phyloP scores from a whole-genome alignment of 2,797 vertebrate species.

The Ctenopoma multispine region DNA sequence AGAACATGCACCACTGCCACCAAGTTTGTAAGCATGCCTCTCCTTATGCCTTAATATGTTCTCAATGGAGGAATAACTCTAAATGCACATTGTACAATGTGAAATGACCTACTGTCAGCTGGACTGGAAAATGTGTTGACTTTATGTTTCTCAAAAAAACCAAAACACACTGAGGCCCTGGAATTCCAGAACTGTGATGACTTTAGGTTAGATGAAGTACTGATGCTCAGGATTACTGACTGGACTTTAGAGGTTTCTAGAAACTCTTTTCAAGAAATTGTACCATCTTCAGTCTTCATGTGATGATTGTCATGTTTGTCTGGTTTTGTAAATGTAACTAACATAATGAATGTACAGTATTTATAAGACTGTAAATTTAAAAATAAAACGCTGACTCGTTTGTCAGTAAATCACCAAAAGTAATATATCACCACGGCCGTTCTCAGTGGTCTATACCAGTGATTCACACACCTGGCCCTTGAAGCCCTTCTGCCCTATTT shows the following conservation, averaged over 20 bases:
- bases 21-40: background rate
- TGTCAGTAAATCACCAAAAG: background rate
- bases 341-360: background rate
- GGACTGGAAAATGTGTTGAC: background rate
- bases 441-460: no score
- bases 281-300: background rate
- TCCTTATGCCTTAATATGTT: background rate
- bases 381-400: slow-evolving; percentile 20
- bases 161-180: background rate
- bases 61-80: background rate
- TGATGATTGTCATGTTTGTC: slow-evolving; percentile 1
- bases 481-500: no score
- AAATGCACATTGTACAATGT: background rate
- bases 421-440: no score
- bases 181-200: no score
- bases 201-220: background rate
- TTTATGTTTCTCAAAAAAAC: background rate
- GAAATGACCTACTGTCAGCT: background rate
- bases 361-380: slow-evolving; percentile 14
- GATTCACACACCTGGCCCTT: no score
- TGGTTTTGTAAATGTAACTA: slow-evolving; percentile 23
- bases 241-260: no score
- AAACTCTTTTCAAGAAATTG: background rate
- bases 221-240: slow-evolving; percentile 16
- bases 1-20: background rate